Evolutionary conservation across 2,113 vertebrate genomes (phyloP).

Genomic region (Chamaetylas fuelleborni): DNA sequence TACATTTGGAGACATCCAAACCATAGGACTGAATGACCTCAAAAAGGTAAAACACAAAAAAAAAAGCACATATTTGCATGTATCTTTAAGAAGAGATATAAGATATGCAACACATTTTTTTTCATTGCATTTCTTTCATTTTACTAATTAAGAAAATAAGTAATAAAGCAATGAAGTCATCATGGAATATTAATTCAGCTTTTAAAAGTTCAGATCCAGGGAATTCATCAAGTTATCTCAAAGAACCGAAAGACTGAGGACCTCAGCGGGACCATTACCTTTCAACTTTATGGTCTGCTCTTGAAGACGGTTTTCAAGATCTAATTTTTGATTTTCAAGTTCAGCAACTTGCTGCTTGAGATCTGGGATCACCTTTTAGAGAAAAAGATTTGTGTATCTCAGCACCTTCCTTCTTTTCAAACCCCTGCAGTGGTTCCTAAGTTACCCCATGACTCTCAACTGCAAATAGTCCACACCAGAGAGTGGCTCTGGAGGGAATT

Average conservation of each 20-base stretch:
- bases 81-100: neutral
- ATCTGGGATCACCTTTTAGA: conserved; percentile 85
- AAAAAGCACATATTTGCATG: neutral
- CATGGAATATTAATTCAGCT: neutral
- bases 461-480: neutral
- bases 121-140: neutral
- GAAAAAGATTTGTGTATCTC: neutral
- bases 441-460: neutral
- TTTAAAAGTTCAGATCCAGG: neutral
- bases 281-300: conserved; percentile 76
- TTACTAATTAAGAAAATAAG: neutral
- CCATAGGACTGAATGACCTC: neutral
- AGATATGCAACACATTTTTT: neutral
- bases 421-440: neutral
- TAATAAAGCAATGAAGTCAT: neutral
- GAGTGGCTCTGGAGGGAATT: neutral
- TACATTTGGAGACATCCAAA: neutral
- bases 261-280: conserved; percentile 67
- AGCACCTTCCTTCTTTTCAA: neutral
- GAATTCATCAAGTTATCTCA: neutral
- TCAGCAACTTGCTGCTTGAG: conserved; percentile 88
- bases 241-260: neutral
- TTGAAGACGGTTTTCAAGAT: conserved; percentile 80
- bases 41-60: neutral
- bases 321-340: conserved; percentile 86